These are phyloP conservation scores for Periplaneta americana DNA, from an alignment of 1,140 invertebrate genomes.

Conservation along the genomic window DNA sequence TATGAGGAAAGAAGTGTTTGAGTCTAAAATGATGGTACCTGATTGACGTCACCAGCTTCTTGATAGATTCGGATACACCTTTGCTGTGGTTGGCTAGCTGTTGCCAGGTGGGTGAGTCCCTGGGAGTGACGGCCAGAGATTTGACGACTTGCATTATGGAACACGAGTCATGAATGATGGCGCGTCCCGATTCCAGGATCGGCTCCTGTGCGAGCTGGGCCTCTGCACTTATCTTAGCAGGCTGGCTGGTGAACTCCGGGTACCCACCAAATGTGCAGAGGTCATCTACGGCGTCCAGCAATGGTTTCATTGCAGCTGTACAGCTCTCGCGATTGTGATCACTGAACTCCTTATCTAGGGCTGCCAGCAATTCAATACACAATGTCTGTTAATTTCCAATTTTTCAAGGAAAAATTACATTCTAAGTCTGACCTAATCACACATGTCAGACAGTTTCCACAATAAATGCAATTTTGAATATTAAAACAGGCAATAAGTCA, in stretches of 20 bases:
- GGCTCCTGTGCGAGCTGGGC: conserved; percentile 78
- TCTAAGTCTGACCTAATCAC: no score
- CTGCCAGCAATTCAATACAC: conserved; percentile 36
- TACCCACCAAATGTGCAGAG: conserved; percentile 88
- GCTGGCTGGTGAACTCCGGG: conserved; percentile 87
- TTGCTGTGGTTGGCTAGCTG: conserved; percentile 88
- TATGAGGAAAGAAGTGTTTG: no score
- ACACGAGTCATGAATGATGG: conserved; percentile 78
- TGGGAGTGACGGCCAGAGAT: conserved; percentile 79
- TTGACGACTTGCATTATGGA: conserved; percentile 89
- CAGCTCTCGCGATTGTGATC: conserved; percentile 70
- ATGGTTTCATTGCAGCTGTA: conserved; percentile 73
- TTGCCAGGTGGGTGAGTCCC: conserved; percentile 92
- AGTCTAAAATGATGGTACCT: conserved; percentile 52
- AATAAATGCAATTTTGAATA: no score
- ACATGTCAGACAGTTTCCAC: no score
- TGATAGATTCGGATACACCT: conserved; percentile 93
- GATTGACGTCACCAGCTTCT: conserved; percentile 85
- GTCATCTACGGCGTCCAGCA: conserved; percentile 87
- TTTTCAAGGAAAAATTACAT: no score
- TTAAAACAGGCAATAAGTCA: no score
- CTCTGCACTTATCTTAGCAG: conserved; percentile 81
- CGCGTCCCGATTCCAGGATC: conserved; percentile 56
- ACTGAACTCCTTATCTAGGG: conserved; percentile 78
- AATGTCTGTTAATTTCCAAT: no score